Conservation (phyloP, 2,888 invertebrate genomes). For the Aradus depressus region DNA sequence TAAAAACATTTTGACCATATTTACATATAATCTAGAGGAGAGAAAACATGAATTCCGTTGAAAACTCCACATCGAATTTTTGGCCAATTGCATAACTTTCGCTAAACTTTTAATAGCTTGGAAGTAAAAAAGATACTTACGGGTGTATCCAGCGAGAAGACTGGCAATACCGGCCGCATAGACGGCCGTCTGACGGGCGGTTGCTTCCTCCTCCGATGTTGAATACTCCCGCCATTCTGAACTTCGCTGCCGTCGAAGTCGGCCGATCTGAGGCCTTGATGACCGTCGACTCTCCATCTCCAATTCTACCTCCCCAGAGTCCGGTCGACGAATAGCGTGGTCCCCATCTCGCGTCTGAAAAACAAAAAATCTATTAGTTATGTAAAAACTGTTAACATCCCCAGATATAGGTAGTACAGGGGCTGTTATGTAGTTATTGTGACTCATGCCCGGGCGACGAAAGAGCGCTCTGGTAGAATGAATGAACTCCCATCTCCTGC, state of each 20-base stretch:
- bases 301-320: slow-evolving; percentile 13
- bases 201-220: slow-evolving; percentile 27
- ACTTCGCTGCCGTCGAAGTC: slow-evolving; percentile 27
- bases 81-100: too few relatives aligned
- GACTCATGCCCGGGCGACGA: too few relatives aligned
- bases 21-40: too few relatives aligned
- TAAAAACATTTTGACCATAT: too few relatives aligned
- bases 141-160: slow-evolving; percentile 26
- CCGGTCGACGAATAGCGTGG: slow-evolving; percentile 3
- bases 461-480: too few relatives aligned
- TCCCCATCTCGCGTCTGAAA: slow-evolving; percentile 14
- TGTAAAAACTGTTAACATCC: too few relatives aligned
- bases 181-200: slow-evolving; percentile 26
- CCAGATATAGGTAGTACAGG: not conserved
- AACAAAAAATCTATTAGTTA: too few relatives aligned
- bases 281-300: slow-evolving; percentile 25
- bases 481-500: too few relatives aligned
- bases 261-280: slow-evolving; percentile 18
- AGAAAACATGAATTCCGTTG: too few relatives aligned
- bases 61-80: too few relatives aligned
- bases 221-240: slow-evolving; percentile 29
- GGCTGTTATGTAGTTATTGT: too few relatives aligned
- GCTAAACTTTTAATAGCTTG: too few relatives aligned
- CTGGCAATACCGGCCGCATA: slow-evolving; percentile 28
- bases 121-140: slow-evolving; percentile 21